Evolutionary conservation across 2,888 invertebrate genomes (phyloP).

Genomic region (Entomobrya proxima): DNA sequence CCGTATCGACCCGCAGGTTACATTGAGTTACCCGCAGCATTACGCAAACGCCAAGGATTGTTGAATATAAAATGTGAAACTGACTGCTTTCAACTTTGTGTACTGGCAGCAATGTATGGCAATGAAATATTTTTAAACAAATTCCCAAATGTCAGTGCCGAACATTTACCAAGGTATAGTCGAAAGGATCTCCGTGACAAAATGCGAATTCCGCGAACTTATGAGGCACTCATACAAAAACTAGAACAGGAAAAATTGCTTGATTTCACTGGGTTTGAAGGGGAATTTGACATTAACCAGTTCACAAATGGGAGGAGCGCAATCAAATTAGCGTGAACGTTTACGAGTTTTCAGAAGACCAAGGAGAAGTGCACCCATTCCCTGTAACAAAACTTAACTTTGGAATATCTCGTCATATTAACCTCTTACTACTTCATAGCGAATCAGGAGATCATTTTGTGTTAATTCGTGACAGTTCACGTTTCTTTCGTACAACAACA

Average conservation of each 20-base stretch:
- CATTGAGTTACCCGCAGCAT: neutral
- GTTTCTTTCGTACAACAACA: neutral
- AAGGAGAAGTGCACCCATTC: neutral
- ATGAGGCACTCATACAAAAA: no score
- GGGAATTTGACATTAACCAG: neutral
- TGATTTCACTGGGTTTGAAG: neutral
- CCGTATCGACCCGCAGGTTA: neutral
- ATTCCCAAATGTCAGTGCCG: no score
- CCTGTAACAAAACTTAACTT: neutral
- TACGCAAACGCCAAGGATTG: neutral
- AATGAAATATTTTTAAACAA: no score
- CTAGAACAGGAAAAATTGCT: neutral
- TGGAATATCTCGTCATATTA: neutral
- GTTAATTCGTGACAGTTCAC: neutral
- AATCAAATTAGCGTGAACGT: neutral
- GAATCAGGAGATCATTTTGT: neutral
- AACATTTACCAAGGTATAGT: no score
- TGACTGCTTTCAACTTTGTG: neutral
- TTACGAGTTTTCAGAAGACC: neutral
- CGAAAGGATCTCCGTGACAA: no score
- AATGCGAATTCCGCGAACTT: no score
- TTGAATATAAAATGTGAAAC: neutral
- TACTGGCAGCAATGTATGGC: no score
- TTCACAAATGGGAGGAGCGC: neutral
- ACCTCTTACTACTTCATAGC: neutral